Conservation (phyloP, 2,113 vertebrate species). For the Poeciliopsis turrubarensis region DNA sequence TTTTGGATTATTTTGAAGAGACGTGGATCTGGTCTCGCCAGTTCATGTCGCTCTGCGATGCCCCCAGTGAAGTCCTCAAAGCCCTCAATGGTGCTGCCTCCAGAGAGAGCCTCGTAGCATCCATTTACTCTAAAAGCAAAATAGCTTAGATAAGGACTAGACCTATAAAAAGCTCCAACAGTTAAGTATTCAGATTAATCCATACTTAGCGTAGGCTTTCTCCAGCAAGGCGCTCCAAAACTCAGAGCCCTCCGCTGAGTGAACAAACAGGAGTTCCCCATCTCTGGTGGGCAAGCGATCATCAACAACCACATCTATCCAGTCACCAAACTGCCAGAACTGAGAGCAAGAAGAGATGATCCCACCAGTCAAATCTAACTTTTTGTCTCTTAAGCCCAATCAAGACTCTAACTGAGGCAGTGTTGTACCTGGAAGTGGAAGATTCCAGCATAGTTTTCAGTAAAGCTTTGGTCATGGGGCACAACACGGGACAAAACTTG, state of each 20-base stretch:
- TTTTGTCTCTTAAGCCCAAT: neutral
- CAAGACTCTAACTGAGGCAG: neutral
- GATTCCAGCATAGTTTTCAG: slow-evolving; percentile 85
- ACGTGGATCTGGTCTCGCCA: slow-evolving; percentile 61
- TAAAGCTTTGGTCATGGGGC: slow-evolving; percentile 84
- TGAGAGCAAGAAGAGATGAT: slow-evolving; percentile 28
- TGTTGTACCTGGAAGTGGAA: slow-evolving; percentile 89
- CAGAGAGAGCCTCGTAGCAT: slow-evolving; percentile 90
- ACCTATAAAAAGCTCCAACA: slow-evolving; percentile 25
- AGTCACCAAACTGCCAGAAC: slow-evolving; percentile 83
- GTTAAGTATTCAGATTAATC: slow-evolving; percentile 27
- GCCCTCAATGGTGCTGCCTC: slow-evolving; percentile 92
- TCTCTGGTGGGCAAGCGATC: slow-evolving; percentile 76
- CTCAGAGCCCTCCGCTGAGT: slow-evolving; percentile 74
- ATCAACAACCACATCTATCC: slow-evolving; percentile 81
- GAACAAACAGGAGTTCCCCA: slow-evolving; percentile 79
- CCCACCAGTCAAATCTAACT: neutral
- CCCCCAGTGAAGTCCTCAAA: slow-evolving; percentile 96
- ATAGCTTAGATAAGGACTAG: neutral
- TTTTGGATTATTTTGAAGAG: slow-evolving; percentile 78
- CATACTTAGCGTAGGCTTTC: slow-evolving; percentile 76
- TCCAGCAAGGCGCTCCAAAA: slow-evolving; percentile 80
- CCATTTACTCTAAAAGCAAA: slow-evolving; percentile 84
- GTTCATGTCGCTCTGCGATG: slow-evolving; percentile 87
- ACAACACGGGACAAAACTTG: slow-evolving; percentile 83